These are phyloP conservation scores for Anguilla anguilla DNA, from an alignment of 2,797 vertebrate species.

Conservation along the genomic window DNA sequence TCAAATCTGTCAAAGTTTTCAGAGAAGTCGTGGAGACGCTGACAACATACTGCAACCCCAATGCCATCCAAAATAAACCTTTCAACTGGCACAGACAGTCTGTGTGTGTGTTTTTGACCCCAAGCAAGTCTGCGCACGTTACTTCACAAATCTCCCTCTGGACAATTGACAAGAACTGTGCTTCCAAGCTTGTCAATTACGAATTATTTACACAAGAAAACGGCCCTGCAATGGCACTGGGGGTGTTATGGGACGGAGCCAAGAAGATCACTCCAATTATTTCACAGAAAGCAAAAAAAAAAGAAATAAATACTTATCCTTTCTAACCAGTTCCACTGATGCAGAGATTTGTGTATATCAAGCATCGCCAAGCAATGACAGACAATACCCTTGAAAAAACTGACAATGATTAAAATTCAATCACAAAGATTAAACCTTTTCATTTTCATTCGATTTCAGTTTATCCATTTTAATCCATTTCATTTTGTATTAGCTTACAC, in stretches of 20 bases:
- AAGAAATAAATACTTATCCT: background rate
- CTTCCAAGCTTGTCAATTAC: background rate
- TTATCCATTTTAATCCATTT: background rate
- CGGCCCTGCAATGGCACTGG: background rate
- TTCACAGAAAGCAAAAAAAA: background rate
- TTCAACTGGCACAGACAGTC: background rate
- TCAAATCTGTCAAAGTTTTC: background rate
- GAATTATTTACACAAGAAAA: conserved; percentile 1
- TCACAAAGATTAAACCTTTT: background rate
- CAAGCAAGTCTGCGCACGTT: background rate
- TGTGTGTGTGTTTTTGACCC: background rate
- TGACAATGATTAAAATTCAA: background rate
- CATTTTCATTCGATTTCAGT: background rate
- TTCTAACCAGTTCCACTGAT: background rate
- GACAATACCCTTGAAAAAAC: background rate
- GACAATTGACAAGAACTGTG: background rate
- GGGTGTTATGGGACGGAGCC: background rate
- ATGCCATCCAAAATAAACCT: background rate
- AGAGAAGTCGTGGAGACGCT: background rate
- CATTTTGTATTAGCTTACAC: background rate
- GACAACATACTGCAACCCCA: background rate
- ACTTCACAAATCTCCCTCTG: background rate
- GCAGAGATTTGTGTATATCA: background rate
- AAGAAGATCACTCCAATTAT: background rate
- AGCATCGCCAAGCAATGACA: background rate